Conservation (phyloP, 2,888 invertebrate species). For the Morpho achilles region DNA sequence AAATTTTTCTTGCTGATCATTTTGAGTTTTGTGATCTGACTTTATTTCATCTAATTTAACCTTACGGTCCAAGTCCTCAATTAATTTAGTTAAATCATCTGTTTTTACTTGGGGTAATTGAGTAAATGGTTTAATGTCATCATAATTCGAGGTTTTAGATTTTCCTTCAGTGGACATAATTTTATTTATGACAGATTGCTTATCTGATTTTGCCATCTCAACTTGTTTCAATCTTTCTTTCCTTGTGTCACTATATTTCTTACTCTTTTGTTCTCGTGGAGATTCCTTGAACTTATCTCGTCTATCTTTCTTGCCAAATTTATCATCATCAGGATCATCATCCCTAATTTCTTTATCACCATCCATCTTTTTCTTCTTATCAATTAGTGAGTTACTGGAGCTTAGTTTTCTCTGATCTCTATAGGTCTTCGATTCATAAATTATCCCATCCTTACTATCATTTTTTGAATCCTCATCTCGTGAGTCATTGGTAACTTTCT, state of each 20-base stretch:
- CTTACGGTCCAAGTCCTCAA: slow-evolving; percentile 68
- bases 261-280: slow-evolving; percentile 66
- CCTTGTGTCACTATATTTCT: slow-evolving; percentile 72
- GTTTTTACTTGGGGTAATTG: slow-evolving; percentile 73
- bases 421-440: slow-evolving; percentile 65
- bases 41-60: slow-evolving; percentile 50
- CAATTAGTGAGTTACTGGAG: slow-evolving; percentile 45
- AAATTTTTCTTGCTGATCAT: slow-evolving; percentile 55
- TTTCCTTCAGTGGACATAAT: slow-evolving; percentile 57
- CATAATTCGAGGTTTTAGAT: slow-evolving; percentile 56
- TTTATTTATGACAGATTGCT: slow-evolving; percentile 58
- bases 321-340: slow-evolving; percentile 66
- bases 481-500: slow-evolving; percentile 46
- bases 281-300: slow-evolving; percentile 64
- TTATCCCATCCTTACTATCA: slow-evolving; percentile 54
- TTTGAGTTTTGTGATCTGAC: slow-evolving; percentile 38
- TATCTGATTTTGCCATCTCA: slow-evolving; percentile 58
- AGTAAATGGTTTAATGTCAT: slow-evolving; percentile 73
- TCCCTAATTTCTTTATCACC: slow-evolving; percentile 67
- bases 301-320: slow-evolving; percentile 57
- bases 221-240: slow-evolving; percentile 63
- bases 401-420: slow-evolving; percentile 61
- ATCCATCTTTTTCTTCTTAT: slow-evolving; percentile 70
- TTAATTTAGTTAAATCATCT: slow-evolving; percentile 66
- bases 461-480: slow-evolving; percentile 56